Evolutionary conservation across 2,113 vertebrate species (phyloP).

Genomic region (Melanostigma gelatinosum): DNA sequence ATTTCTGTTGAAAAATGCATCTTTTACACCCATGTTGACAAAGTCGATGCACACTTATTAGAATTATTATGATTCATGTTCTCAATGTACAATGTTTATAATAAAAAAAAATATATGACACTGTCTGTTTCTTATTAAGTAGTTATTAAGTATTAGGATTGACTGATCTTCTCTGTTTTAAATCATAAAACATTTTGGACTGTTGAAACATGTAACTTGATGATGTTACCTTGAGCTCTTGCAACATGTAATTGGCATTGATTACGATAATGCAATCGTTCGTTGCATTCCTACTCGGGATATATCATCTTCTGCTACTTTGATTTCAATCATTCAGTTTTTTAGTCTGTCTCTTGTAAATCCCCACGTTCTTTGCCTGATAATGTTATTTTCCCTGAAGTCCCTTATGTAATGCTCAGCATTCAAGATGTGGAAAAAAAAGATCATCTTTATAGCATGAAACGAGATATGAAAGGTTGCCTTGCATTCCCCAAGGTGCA

Average conservation of each 20-base stretch:
- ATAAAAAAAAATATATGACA: constrained; percentile 58
- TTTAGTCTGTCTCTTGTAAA: neutral
- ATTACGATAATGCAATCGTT: neutral
- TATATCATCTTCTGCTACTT: neutral
- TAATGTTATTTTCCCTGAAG: neutral
- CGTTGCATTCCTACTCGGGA: neutral
- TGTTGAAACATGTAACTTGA: neutral
- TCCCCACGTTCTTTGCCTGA: neutral
- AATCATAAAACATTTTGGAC: neutral
- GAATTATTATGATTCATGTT: constrained; percentile 1
- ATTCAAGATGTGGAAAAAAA: neutral
- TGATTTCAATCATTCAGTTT: neutral
- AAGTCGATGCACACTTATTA: neutral
- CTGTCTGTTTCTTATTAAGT: neutral
- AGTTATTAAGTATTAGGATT: neutral
- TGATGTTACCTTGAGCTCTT: neutral
- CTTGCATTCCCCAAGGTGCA: constrained; percentile 3
- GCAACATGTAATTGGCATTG: neutral
- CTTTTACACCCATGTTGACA: constrained; percentile 1
- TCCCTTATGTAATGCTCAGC: neutral
- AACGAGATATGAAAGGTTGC: neutral
- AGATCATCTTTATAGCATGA: neutral
- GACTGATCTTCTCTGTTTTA: neutral
- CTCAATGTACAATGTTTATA: constrained; percentile 61
- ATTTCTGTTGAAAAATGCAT: neutral